Conservation (phyloP, 1,140 invertebrate species). For the Pachyrhynchus sulphureomaculatus region DNA sequence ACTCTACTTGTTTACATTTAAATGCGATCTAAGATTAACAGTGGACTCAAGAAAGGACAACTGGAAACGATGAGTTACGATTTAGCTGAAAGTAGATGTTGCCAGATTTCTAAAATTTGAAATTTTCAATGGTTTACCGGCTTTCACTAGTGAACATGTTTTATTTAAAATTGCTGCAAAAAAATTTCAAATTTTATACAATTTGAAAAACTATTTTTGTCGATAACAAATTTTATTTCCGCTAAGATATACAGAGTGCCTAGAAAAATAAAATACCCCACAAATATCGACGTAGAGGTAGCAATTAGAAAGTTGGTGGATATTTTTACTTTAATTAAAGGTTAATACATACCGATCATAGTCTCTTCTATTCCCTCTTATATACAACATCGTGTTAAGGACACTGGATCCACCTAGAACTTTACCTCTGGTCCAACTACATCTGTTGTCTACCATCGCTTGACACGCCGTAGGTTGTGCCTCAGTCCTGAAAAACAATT, state of each 20-base stretch:
- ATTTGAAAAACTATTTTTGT: not conserved
- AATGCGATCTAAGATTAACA: too few species aligned
- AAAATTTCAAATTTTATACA: not conserved
- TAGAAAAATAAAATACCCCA: too few species aligned
- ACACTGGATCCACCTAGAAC: conserved; percentile 85
- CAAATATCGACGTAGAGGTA: too few species aligned
- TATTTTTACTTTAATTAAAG: conserved; percentile 40
- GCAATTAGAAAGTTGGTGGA: too few species aligned
- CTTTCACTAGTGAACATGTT: not conserved
- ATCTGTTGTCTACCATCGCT: conserved; percentile 77
- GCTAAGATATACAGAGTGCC: too few species aligned
- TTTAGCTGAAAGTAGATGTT: too few species aligned
- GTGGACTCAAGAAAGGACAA: too few species aligned
- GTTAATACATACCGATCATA: conserved; percentile 62
- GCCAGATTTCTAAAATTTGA: too few species aligned
- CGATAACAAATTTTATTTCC: too few species aligned
- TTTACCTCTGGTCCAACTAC: conserved; percentile 83
- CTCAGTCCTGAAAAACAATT: conserved; percentile 69
- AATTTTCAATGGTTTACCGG: too few species aligned
- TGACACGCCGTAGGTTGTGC: conserved; percentile 82
- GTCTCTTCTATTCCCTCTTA: conserved; percentile 85
- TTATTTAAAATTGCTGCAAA: not conserved
- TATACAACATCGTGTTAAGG: conserved; percentile 88
- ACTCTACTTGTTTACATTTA: too few species aligned
- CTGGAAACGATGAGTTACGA: too few species aligned